Evolutionary conservation across 2,113 vertebrate genomes (phyloP).

Genomic region (Daboia siamensis): DNA sequence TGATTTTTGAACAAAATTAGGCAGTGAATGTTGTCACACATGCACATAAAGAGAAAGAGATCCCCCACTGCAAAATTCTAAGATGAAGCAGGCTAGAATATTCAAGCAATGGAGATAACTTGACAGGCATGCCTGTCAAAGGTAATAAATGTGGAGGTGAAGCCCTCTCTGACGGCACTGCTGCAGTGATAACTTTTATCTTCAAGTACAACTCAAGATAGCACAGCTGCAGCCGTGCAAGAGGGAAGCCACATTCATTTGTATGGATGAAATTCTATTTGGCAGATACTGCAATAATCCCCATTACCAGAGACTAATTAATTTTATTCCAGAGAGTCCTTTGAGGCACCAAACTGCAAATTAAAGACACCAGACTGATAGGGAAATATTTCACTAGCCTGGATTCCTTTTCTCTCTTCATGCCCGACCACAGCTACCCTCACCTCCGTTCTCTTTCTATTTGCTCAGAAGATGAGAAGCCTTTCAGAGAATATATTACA

Average conservation of each 20-base stretch:
- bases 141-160: background rate
- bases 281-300: slow-evolving; percentile 33
- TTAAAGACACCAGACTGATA: slow-evolving; percentile 33
- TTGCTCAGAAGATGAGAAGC: slow-evolving; percentile 12
- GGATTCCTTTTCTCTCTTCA: slow-evolving; percentile 15
- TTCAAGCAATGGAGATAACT: background rate
- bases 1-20: slow-evolving; percentile 9
- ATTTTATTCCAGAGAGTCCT: slow-evolving; percentile 40
- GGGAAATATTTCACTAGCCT: slow-evolving; percentile 1
- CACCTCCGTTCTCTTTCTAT: slow-evolving; percentile 6
- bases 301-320: slow-evolving; percentile 42
- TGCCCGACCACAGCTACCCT: background rate
- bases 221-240: background rate
- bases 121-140: slow-evolving; percentile 27
- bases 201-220: slow-evolving; percentile 34
- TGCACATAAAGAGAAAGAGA: background rate
- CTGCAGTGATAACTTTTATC: slow-evolving; percentile 26
- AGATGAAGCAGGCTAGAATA: background rate
- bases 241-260: slow-evolving; percentile 3
- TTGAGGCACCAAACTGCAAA: slow-evolving; percentile 43
- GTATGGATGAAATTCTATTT: slow-evolving; percentile 27
- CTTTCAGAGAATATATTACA: slow-evolving; percentile 36
- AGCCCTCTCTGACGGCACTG: slow-evolving; percentile 24
- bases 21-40: background rate
- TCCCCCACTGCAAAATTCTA: slow-evolving; percentile 24